Conservation (phyloP, 2,888 invertebrate genomes). For the Drosophila hamatofila region DNA sequence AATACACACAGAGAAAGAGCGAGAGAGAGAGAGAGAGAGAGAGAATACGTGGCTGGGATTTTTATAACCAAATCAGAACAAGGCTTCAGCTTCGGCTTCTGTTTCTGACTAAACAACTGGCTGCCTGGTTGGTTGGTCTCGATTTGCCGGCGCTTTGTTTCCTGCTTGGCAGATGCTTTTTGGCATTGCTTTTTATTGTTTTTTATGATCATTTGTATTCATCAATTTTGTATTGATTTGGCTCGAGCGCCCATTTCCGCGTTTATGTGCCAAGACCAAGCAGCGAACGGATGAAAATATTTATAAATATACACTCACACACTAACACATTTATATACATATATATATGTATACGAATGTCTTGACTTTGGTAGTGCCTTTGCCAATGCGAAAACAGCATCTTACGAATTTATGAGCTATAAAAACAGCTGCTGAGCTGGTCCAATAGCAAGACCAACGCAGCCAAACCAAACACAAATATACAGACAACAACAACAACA, state of each 20-base stretch:
- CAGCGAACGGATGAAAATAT: slow-evolving; percentile 66
- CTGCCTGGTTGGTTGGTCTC: slow-evolving; percentile 16
- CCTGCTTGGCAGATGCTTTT: slow-evolving; percentile 65
- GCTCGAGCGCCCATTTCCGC: slow-evolving; percentile 16
- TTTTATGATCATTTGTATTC: slow-evolving; percentile 82
- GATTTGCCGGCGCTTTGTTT: slow-evolving; percentile 41
- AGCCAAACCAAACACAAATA: slow-evolving; percentile 19
- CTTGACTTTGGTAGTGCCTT: slow-evolving; percentile 59
- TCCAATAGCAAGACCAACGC: slow-evolving; percentile 4
- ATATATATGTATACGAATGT: slow-evolving; percentile 64
- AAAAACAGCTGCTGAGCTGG: slow-evolving; percentile 68
- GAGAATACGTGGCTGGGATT: slow-evolving; percentile 72
- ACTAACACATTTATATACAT: neutral
- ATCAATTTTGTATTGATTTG: slow-evolving; percentile 79
- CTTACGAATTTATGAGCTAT: slow-evolving; percentile 80
- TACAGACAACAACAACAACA: slow-evolving; percentile 26
- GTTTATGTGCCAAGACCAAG: slow-evolving; percentile 9
- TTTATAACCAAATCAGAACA: slow-evolving; percentile 80
- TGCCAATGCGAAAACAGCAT: slow-evolving; percentile 64
- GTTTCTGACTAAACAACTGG: slow-evolving; percentile 9
- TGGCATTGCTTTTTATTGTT: slow-evolving; percentile 78
- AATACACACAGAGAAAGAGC: neutral
- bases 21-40: neutral
- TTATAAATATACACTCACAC: neutral
- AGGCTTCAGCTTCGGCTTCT: slow-evolving; percentile 14